phyloP scores from a whole-genome alignment of 2,888 invertebrate genomes.

The Pemphredon lugubris region DNA sequence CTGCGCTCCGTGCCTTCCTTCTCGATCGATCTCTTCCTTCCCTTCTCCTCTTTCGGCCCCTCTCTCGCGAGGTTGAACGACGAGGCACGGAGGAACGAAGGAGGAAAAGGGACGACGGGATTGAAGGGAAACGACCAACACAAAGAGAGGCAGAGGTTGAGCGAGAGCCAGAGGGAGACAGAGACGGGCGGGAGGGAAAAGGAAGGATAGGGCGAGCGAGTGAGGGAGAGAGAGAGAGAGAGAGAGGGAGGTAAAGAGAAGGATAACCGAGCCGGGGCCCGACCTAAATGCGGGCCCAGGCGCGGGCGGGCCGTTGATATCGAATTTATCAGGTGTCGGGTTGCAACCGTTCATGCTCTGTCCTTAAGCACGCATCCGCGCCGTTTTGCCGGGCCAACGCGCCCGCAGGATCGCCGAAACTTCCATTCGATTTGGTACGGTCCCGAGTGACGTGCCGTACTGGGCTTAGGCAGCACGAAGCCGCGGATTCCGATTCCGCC shows the following conservation, averaged over 20 bases:
- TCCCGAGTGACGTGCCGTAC: constrained; percentile 46
- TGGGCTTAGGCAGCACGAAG: constrained; percentile 10
- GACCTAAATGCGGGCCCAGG: constrained; percentile 72
- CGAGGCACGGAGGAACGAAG: too few relatives aligned
- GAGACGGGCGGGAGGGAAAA: constrained; percentile 12
- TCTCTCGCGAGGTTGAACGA: constrained; percentile 11
- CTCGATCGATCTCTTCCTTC: constrained; percentile 51
- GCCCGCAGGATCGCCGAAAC: constrained; percentile 61
- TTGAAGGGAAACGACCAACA: too few relatives aligned
- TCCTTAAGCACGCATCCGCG: constrained; percentile 69
- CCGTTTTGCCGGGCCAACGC: constrained; percentile 74
- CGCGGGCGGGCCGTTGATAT: constrained; percentile 75
- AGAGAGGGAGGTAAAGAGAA: constrained; percentile 10
- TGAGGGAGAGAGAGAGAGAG: constrained; percentile 29
- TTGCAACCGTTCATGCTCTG: constrained; percentile 73
- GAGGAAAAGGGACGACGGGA: not conserved
- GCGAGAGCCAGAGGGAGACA: not conserved
- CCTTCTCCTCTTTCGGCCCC: constrained; percentile 23
- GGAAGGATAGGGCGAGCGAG: constrained; percentile 20
- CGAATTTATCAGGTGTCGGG: constrained; percentile 78
- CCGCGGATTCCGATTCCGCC: constrained; percentile 58
- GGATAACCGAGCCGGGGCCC: constrained; percentile 25
- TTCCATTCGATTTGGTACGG: constrained; percentile 64
- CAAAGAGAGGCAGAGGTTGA: not conserved
- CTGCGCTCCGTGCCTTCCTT: constrained; percentile 41